phyloP scores from a whole-genome alignment of 2,797 vertebrate genomes.

The Eulemur coronatus region DNA sequence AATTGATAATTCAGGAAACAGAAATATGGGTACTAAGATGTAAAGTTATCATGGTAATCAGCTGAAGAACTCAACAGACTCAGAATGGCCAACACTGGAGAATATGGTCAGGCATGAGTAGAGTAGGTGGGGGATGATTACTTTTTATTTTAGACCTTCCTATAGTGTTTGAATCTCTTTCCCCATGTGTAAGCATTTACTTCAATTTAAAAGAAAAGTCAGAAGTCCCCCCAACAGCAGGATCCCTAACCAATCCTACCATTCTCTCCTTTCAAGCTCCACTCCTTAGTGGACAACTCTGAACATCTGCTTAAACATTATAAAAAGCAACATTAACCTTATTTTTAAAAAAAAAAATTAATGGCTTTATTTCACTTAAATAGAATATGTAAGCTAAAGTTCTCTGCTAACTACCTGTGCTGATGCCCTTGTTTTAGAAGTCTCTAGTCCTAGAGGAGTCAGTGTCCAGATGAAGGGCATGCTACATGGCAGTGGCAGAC shows the following conservation, averaged over 20 bases:
- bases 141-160: neutral
- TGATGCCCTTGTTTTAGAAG: neutral
- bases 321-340: neutral
- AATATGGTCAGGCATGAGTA: neutral
- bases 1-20: neutral
- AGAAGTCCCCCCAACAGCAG: neutral
- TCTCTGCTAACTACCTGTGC: neutral
- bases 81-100: neutral
- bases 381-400: neutral
- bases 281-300: neutral
- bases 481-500: neutral
- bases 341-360: neutral
- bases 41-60: neutral
- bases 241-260: neutral
- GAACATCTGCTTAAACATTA: slow-evolving; percentile 9
- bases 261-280: neutral
- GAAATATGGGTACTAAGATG: neutral
- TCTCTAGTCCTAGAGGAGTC: neutral
- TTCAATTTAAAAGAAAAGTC: neutral
- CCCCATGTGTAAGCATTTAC: neutral
- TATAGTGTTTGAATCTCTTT: neutral
- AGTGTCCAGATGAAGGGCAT: neutral
- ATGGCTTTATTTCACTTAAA: neutral
- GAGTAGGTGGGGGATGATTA: neutral
- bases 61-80: neutral